Evolutionary conservation across 2,797 vertebrate species (phyloP), one percentile per base, ranked within the genome.

Genomic region (Rhodeus uyekii): DNA sequence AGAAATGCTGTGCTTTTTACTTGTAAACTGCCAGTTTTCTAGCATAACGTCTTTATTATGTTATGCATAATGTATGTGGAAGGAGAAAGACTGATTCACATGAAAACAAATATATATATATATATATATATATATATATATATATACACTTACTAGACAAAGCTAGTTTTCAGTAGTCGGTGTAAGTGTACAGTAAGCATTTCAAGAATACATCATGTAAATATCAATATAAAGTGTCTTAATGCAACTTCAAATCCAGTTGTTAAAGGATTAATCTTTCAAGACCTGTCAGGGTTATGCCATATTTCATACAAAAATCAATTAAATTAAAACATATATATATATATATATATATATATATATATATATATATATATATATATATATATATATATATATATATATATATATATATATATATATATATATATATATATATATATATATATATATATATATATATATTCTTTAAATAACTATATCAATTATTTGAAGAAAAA

Each of bases 41-140:
- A n/a, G 69, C 67, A 46, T 27, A 36, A 84, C 67, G 38, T 50
- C 34, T 74, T 53, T 38, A 14, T 68, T 78, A 14, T 58, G 76
- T 18, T n/a, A 50, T 65, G 27, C n/a, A 58, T 58, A 58, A 2
- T 6, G 24, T 0, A 27, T 14, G 2, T 34, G 24, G 29, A 64
- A 78, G 50, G 32, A 78, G 38, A 65, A 16, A 61, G 55, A 13
- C 5, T 0, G 39, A 64, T 48, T 77, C 5, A 5, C 48, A 27
- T 53, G 63, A 55, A 53, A 24, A 78, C 10, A 50, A n/a, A 65
- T 1, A 38, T 3, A 27, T 24, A n/a, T 53, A 60, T 22, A 34
- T n/a, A 65, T 1, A 38, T 3, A 27, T 24, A n/a, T 53, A 60
- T 22, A 34, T n/a, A n/a, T n/a, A 65, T 1, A 38, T 3, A 27